Conservation (phyloP, 2,888 invertebrate genomes). For the Cephonodes hylas region DNA sequence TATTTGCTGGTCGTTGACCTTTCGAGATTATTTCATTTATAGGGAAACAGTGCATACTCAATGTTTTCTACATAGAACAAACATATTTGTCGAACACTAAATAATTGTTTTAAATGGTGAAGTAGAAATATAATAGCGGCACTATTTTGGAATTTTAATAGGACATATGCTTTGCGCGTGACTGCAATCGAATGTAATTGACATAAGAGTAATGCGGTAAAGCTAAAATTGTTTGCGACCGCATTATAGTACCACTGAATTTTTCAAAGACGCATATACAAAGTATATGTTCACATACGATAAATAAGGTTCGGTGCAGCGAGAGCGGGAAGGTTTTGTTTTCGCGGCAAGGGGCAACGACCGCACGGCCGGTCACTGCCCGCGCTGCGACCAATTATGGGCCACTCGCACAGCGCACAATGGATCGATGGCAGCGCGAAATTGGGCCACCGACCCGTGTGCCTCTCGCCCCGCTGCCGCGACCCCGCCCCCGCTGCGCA, state of each 20-base stretch:
- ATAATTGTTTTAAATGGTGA: neutral
- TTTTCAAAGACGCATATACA: neutral
- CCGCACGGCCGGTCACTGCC: slow-evolving; percentile 78
- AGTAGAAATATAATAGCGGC: neutral
- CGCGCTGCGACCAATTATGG: slow-evolving; percentile 80
- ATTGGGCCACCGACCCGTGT: slow-evolving; percentile 72
- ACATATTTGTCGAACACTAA: neutral
- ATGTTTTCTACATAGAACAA: neutral
- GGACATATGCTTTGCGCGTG: neutral
- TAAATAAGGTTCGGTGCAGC: slow-evolving; percentile 36
- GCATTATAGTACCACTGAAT: neutral
- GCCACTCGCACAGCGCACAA: slow-evolving; percentile 81
- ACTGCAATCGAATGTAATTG: neutral
- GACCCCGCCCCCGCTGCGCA: slow-evolving; percentile 34
- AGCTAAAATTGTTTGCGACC: neutral
- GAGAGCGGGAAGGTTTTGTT: slow-evolving; percentile 68
- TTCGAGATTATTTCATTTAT: slow-evolving; percentile 46
- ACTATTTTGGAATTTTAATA: neutral
- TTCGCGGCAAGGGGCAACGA: slow-evolving; percentile 73
- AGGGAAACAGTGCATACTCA: slow-evolving; percentile 12
- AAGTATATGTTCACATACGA: slow-evolving; percentile 12
- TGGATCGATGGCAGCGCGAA: slow-evolving; percentile 80
- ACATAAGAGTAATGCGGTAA: neutral
- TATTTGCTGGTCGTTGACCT: slow-evolving; percentile 60
- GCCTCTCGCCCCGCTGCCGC: slow-evolving; percentile 34